Base-by-base conservation (phyloP, 2,113 vertebrate species). In the Alces alces region DNA sequence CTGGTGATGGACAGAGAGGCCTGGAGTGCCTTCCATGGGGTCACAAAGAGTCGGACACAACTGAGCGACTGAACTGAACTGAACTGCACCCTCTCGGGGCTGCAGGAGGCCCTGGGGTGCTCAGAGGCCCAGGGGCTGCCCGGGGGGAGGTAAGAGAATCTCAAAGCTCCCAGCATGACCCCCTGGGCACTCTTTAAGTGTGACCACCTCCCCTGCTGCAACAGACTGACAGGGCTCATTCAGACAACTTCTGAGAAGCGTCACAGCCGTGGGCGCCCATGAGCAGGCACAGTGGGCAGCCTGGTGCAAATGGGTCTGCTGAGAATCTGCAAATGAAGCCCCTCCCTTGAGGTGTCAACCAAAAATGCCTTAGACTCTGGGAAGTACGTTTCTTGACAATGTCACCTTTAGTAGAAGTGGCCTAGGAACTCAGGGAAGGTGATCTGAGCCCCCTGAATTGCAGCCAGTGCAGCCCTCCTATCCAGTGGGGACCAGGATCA, bases 161-260 rank as follows among this genome's bases (percentile, higher is more conserved):
- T 9, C 16, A 47, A 27, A 25, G 30, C 9, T 28, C 83, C 2
- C 23, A 6, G 7, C 27, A 10, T 0, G 0, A 11, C 52, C 1
- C 6, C 52, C 55, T 5, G 43, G 39, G 43, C 4, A 3, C 21
- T 9, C 58, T 50, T 14, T 5, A 11, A 19, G 28, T 1, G 10
- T 15, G 43, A n/a, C 14, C 14, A 1, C 19, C 14, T 10, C 0
- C 5, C 52, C 36, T 25, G 50, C 39, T 64, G 43, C 6, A 30
- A 11, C 0, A 13, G 79, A 45, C 27, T 0, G 0, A 13, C 21
- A 1, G 78, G 3, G 21, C 7, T 5, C 7, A 8, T 50, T 39
- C 2, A 17, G 47, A 45, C 27, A 5, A 5, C 50, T 54, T 82
- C 50, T 36, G 12, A 33, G 11, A 1, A 23, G 43, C 0, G 6